These are phyloP conservation scores for Chrysomela aeneicollis DNA, from an alignment of 2,888 invertebrate genomes.

Conservation along the genomic window DNA sequence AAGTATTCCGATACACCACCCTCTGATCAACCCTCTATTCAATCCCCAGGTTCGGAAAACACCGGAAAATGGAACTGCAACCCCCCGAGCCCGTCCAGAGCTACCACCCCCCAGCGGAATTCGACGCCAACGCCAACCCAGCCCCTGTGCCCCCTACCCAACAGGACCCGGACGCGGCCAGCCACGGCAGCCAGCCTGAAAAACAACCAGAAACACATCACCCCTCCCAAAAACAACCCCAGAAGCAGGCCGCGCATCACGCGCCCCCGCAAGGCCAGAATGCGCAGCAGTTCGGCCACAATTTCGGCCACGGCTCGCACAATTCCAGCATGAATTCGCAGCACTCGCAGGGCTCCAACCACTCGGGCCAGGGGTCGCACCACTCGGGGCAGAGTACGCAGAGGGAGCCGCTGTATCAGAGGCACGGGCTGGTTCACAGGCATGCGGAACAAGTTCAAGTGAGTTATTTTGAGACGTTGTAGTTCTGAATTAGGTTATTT, in stretches of 20 bases:
- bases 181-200: slow-evolving; percentile 52
- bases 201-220: slow-evolving; percentile 50
- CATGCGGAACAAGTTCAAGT: slow-evolving; percentile 61
- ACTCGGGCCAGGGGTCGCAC: slow-evolving; percentile 18
- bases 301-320: not conserved
- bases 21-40: too few relatives aligned
- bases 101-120: slow-evolving; percentile 55
- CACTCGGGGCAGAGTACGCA: slow-evolving; percentile 26
- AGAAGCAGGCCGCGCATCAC: slow-evolving; percentile 4
- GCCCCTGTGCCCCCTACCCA: slow-evolving; percentile 46
- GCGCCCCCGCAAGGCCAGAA: slow-evolving; percentile 6
- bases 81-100: slow-evolving; percentile 50
- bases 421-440: slow-evolving; percentile 58
- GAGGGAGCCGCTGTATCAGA: slow-evolving; percentile 54
- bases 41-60: slow-evolving; percentile 69
- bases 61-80: slow-evolving; percentile 65
- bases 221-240: slow-evolving; percentile 32
- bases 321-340: slow-evolving; percentile 11
- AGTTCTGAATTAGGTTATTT: too few relatives aligned
- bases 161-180: slow-evolving; percentile 60
- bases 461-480: too few relatives aligned
- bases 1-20: too few relatives aligned
- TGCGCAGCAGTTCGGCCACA: slow-evolving; percentile 5
- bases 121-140: slow-evolving; percentile 50
- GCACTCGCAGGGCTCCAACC: not conserved